A percentile compares a stretch with the other conserved stretches of the same genome.
phyloP scores from a whole-genome alignment of 2,113 vertebrate genomes.

The Bubo scandiacus region DNA sequence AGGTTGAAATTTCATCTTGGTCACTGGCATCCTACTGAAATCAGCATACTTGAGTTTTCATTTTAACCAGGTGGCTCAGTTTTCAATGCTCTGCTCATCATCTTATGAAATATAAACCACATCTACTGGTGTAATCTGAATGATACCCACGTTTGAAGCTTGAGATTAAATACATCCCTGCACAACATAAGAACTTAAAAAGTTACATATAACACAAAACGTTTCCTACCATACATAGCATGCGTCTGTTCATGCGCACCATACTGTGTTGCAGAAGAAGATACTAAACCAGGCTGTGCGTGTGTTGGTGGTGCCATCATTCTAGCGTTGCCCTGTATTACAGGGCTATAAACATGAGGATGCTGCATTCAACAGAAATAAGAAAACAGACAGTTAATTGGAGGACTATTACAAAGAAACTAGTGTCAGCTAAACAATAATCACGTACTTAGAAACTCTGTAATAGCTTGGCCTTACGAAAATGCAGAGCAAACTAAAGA shows the following conservation, averaged over 20 bases:
- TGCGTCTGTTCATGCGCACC: constrained; percentile 93
- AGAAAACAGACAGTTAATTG: not conserved
- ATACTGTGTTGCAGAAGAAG: constrained; percentile 92
- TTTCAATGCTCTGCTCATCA: constrained; percentile 62
- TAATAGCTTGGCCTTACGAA: not conserved
- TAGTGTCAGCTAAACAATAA: not conserved
- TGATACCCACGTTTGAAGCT: not conserved
- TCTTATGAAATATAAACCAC: constrained; percentile 33
- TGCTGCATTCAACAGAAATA: constrained; percentile 76
- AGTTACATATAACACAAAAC: constrained; percentile 66
- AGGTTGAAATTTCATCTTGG: constrained; percentile 58
- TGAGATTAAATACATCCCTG: constrained; percentile 52
- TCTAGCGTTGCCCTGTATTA: constrained; percentile 91
- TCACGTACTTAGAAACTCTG: rapidly evolving
- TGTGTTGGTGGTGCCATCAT: constrained; percentile 94
- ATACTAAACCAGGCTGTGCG: constrained; percentile 90
- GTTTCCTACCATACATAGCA: constrained; percentile 96
- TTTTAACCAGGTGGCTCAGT: constrained; percentile 44
- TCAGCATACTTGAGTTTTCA: constrained; percentile 63
- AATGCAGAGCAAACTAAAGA: not conserved
- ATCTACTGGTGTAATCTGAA: constrained; percentile 15
- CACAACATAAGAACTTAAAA: constrained; percentile 36
- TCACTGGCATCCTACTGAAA: constrained; percentile 65
- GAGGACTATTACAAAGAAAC: not conserved
- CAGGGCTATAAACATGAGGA: constrained; percentile 94